phyloP scores from a whole-genome alignment of 2,797 vertebrate species.

The Orestias chungarensis region DNA sequence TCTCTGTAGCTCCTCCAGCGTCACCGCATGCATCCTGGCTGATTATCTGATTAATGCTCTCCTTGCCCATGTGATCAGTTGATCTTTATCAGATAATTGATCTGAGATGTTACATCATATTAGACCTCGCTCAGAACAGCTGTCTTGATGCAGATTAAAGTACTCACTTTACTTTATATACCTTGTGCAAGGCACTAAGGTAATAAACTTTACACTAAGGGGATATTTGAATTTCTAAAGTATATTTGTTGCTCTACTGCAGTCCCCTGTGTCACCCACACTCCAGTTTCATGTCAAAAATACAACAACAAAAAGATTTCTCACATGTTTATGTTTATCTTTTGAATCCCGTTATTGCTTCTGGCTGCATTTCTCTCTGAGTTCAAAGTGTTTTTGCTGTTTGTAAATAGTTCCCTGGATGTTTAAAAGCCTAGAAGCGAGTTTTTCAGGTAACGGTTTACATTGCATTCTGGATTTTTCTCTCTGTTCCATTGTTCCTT shows the following conservation, averaged over 20 bases:
- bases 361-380: constrained; percentile 28
- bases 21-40: too few species aligned
- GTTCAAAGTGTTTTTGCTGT: constrained; percentile 31
- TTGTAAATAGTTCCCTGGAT: constrained; percentile 24
- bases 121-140: too few species aligned
- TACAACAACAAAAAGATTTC: constrained; percentile 16
- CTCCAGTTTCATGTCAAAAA: constrained; percentile 32
- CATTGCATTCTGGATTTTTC: constrained; percentile 19
- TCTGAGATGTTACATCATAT: too few species aligned
- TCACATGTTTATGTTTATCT: constrained; percentile 30
- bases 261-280: constrained; percentile 12
- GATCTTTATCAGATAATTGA: too few species aligned
- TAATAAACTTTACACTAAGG: not conserved
- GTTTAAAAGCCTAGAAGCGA: constrained; percentile 20
- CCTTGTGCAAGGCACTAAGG: too few species aligned
- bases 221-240: not conserved
- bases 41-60: too few species aligned
- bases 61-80: too few species aligned
- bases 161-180: too few species aligned
- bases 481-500: constrained; percentile 31
- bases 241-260: constrained; percentile 7
- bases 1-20: too few species aligned
- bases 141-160: too few species aligned
- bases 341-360: constrained; percentile 35
- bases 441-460: constrained; percentile 18